Evolutionary conservation across 2,113 vertebrate genomes (phyloP).

Genomic region (Callipepla californica): DNA sequence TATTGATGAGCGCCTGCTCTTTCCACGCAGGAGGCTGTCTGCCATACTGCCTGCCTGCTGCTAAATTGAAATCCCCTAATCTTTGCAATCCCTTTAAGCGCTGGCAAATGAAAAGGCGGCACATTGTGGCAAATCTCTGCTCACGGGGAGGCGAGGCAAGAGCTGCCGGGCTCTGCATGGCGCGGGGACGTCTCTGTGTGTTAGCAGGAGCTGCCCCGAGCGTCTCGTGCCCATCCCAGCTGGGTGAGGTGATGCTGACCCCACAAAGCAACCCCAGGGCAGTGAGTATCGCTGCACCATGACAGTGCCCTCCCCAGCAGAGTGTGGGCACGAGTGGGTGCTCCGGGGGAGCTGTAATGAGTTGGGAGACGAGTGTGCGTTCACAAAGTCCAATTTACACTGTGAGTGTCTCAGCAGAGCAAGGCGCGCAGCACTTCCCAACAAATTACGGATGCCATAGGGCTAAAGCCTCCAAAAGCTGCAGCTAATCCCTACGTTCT

Average conservation of each 20-base stretch:
- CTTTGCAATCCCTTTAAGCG: constrained; percentile 61
- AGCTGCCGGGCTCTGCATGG: not conserved
- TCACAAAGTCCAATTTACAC: rapidly evolving
- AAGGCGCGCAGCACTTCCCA: rapidly evolving
- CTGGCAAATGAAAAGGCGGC: constrained; percentile 55
- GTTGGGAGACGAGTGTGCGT: not conserved
- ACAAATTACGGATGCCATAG: not conserved
- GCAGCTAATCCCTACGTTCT: not conserved
- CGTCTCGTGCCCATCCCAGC: not conserved
- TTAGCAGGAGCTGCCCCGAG: not conserved
- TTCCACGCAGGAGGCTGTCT: constrained; percentile 39
- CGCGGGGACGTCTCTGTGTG: not conserved
- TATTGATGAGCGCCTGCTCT: constrained; percentile 13
- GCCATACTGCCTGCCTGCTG: constrained; percentile 45
- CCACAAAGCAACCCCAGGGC: not conserved
- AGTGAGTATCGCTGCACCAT: not conserved
- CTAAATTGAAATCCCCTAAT: constrained; percentile 54
- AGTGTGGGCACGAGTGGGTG: not conserved
- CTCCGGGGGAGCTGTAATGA: not conserved
- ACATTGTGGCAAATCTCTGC: not conserved
- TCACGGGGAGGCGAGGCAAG: not conserved
- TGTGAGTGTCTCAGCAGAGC: not conserved
- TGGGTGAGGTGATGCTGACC: too few species aligned
- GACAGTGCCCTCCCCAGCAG: not conserved
- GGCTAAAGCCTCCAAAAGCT: not conserved